These are phyloP conservation scores for Macropus fuliginosus DNA, from an alignment of 2,797 vertebrate genomes.

Conservation along the genomic window DNA sequence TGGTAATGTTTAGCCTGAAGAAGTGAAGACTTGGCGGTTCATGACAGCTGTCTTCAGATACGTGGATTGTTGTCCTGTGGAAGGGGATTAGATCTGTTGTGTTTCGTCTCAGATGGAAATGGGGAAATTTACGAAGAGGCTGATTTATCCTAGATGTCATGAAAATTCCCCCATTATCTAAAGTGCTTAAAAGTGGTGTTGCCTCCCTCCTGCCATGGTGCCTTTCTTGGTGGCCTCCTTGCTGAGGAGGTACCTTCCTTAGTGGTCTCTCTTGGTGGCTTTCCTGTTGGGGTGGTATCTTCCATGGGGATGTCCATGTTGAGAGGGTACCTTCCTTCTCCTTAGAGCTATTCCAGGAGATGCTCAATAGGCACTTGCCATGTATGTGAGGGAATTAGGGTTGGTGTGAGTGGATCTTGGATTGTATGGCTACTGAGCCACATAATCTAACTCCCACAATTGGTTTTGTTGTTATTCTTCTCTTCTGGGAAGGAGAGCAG, in stretches of 20 bases:
- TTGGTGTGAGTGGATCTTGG: neutral
- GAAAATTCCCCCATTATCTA: neutral
- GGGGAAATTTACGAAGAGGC: neutral
- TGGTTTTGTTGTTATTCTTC: neutral
- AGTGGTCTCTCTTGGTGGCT: too few species aligned
- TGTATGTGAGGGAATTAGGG: neutral
- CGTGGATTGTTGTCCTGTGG: neutral
- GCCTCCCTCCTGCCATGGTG: neutral
- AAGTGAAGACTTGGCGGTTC: too few species aligned
- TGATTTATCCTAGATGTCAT: neutral
- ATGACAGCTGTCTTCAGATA: neutral
- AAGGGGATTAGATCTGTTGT: neutral
- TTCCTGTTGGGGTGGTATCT: too few species aligned
- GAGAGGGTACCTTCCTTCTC: neutral
- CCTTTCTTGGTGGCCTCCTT: too few species aligned
- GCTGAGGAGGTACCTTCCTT: too few species aligned
- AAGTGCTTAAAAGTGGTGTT: neutral
- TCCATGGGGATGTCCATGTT: too few species aligned
- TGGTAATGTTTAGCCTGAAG: too few species aligned
- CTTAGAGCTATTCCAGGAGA: neutral
- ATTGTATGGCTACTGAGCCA: too few species aligned
- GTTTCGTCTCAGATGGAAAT: neutral
- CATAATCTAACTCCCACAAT: neutral
- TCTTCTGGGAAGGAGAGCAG: neutral
- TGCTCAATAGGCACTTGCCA: neutral